phyloP scores from a whole-genome alignment of 2,797 vertebrate genomes.

The Erpetoichthys calabaricus region DNA sequence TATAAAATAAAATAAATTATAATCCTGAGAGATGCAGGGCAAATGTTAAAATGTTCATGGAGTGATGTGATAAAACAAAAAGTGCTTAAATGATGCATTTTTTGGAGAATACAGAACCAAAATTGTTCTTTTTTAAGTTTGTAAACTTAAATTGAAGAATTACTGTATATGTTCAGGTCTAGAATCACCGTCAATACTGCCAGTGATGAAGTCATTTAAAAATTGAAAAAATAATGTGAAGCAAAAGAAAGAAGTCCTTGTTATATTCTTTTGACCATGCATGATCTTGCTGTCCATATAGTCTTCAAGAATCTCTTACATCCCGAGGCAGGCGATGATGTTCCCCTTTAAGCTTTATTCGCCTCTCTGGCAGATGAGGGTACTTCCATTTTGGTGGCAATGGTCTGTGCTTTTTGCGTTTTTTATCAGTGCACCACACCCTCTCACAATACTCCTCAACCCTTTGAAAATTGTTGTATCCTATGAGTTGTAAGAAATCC shows the following conservation, averaged over 20 bases:
- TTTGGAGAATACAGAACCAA: background rate
- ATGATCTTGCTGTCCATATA: slow-evolving; percentile 4
- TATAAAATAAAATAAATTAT: no score
- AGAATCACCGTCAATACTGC: no score
- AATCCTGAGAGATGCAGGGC: no score
- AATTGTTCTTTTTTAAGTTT: no score
- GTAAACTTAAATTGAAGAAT: no score
- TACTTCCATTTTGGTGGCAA: slow-evolving; percentile 68
- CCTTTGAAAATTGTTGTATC: slow-evolving; percentile 80
- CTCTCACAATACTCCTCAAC: slow-evolving; percentile 94
- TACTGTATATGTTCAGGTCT: no score
- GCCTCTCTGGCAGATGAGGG: slow-evolving; percentile 54
- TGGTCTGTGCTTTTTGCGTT: slow-evolving; percentile 73
- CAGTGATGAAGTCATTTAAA: no score
- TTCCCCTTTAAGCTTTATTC: slow-evolving; percentile 47
- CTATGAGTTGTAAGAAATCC: slow-evolving; percentile 88
- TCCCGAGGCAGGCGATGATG: slow-evolving; percentile 75
- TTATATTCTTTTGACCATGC: background rate
- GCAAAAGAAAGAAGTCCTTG: background rate
- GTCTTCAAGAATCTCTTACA: slow-evolving; percentile 52
- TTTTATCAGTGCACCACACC: slow-evolving; percentile 88
- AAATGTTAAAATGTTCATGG: no score
- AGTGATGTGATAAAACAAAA: background rate
- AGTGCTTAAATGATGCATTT: background rate
- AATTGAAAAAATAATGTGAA: no score